These are phyloP conservation scores for Lutjanus campechanus DNA, from an alignment of 2,797 vertebrate genomes.

Conservation along the genomic window DNA sequence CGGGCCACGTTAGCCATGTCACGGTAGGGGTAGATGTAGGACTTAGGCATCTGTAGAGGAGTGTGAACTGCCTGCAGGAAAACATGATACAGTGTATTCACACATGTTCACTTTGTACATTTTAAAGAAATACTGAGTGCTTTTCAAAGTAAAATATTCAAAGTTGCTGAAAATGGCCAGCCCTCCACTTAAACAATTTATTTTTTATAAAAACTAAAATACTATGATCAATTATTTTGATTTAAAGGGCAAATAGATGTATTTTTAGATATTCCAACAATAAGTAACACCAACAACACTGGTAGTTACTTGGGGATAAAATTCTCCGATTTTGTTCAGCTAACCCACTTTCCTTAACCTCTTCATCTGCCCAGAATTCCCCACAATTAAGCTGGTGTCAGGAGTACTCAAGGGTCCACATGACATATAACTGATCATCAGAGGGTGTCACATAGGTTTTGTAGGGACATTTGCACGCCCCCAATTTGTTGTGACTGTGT, in stretches of 20 bases:
- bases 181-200: not conserved
- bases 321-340: not conserved
- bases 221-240: not conserved
- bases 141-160: slow-evolving; percentile 6
- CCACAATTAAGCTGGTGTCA: not conserved
- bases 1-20: slow-evolving; percentile 92
- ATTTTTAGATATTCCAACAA: not conserved
- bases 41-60: slow-evolving; percentile 92
- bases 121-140: not conserved
- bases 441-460: no score
- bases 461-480: no score
- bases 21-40: slow-evolving; percentile 95
- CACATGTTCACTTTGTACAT: not conserved
- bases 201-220: no score
- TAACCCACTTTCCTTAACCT: not conserved
- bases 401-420: no score
- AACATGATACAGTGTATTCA: not conserved
- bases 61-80: slow-evolving; percentile 92
- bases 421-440: no score
- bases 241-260: not conserved
- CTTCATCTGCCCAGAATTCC: slow-evolving; percentile 18
- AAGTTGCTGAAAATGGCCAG: not conserved
- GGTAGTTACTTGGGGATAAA: not conserved
- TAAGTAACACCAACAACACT: no score
- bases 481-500: no score